Conservation (phyloP, 2,113 vertebrate species). For the Scortum barcoo region DNA sequence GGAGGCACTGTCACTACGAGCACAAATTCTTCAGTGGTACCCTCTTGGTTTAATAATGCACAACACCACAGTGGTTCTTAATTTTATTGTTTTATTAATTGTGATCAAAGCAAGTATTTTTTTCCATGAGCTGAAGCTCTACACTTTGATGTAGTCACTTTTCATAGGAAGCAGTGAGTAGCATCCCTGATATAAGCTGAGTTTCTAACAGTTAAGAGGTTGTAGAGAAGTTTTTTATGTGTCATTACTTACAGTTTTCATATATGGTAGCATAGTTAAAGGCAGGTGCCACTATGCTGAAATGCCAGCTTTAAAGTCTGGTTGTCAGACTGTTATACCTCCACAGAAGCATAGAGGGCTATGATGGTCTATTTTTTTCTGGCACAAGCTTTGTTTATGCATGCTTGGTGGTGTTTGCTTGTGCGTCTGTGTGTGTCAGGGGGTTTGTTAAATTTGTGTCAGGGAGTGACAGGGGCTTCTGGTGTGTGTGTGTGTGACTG, state of each 20-base stretch:
- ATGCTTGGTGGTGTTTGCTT: slow-evolving; percentile 7
- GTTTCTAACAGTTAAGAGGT: not conserved
- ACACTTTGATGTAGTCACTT: not conserved
- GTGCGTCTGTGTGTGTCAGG: slow-evolving; percentile 25
- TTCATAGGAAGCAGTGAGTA: not conserved
- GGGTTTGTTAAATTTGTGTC: slow-evolving; percentile 63
- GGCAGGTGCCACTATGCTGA: not conserved
- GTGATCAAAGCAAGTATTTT: not conserved
- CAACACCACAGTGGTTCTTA: not conserved
- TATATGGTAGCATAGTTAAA: not conserved
- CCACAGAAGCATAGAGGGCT: slow-evolving; percentile 56
- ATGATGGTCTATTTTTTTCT: slow-evolving; percentile 6
- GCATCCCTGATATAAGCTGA: not conserved
- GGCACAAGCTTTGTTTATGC: slow-evolving; percentile 30
- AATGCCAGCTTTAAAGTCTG: not conserved
- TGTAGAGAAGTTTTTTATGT: not conserved
- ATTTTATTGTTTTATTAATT: not conserved
- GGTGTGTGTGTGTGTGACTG: slow-evolving; percentile 24
- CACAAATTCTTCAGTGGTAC: not conserved
- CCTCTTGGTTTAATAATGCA: not conserved
- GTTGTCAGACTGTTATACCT: slow-evolving; percentile 45
- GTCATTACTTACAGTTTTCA: not conserved
- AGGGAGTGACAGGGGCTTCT: slow-evolving; percentile 49
- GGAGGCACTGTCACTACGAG: not conserved
- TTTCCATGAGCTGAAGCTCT: not conserved